Conservation (phyloP, 2,113 vertebrate genomes). For the Melanostigma gelatinosum region DNA sequence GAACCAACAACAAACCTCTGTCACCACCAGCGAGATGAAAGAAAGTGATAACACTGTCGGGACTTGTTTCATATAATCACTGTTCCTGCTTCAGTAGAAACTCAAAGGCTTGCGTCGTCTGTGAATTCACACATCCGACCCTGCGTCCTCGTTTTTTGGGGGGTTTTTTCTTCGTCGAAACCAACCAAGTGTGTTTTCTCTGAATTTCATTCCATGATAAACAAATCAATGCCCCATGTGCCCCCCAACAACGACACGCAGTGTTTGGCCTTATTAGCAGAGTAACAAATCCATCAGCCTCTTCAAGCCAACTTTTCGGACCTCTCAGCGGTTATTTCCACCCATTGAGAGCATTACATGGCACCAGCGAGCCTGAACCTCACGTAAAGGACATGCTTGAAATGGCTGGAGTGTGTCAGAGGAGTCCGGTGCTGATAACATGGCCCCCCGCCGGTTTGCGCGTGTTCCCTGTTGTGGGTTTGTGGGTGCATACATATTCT, state of each 20-base stretch:
- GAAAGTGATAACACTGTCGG: not conserved
- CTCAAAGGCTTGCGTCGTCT: not conserved
- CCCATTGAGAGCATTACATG: conserved; percentile 27
- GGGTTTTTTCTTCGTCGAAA: not conserved
- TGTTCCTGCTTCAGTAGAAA: conserved; percentile 21
- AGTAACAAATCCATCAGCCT: conserved; percentile 42
- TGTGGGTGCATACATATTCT: conserved; percentile 25
- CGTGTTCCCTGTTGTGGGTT: conserved; percentile 16
- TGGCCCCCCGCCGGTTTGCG: not conserved
- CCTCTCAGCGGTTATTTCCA: conserved; percentile 49
- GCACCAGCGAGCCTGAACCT: conserved; percentile 21
- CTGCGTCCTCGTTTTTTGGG: not conserved
- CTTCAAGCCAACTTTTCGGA: conserved; percentile 44
- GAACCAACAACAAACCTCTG: not conserved
- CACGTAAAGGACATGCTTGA: conserved; percentile 36
- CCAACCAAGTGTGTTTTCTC: not conserved
- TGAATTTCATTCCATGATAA: not conserved
- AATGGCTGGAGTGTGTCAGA: conserved; percentile 45
- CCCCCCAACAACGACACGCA: not conserved
- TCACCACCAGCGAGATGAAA: not conserved
- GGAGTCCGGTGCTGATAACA: conserved; percentile 15
- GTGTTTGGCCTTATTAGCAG: conserved; percentile 40
- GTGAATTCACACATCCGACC: not conserved
- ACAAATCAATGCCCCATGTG: conserved; percentile 21
- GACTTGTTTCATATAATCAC: not conserved